These are phyloP conservation scores for Acipenser oxyrinchus DNA, from an alignment of 2,797 vertebrate species.

Conservation along the genomic window DNA sequence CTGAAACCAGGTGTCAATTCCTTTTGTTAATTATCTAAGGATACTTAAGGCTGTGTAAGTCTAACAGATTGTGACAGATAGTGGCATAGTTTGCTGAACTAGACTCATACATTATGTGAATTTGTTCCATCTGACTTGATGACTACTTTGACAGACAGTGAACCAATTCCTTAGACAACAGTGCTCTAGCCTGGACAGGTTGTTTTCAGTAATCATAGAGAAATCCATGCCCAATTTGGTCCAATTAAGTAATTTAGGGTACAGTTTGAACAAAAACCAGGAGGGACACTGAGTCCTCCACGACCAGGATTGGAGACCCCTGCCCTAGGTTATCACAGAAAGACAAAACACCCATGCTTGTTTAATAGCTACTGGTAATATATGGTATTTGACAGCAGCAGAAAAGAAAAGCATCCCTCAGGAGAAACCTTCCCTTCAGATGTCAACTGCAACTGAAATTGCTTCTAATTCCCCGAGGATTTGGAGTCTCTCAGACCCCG, in stretches of 20 bases:
- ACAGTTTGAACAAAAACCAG: no score
- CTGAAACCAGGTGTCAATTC: neutral
- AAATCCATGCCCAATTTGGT: neutral
- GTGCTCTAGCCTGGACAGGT: neutral
- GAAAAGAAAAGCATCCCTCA: neutral
- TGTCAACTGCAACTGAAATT: neutral
- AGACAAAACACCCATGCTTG: neutral
- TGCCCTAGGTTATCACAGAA: no score
- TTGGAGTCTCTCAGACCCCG: no score
- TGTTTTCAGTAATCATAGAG: neutral
- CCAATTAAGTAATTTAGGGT: no score
- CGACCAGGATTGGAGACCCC: no score
- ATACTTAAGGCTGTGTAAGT: neutral
- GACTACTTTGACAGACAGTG: neutral
- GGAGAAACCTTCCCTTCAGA: neutral
- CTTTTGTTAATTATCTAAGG: neutral
- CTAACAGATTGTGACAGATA: slow-evolving; percentile 1
- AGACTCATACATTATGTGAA: neutral
- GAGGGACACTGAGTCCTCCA: no score
- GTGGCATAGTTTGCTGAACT: neutral
- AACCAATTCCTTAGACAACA: neutral
- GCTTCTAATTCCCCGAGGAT: no score
- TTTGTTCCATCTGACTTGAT: neutral
- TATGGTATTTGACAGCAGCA: neutral
- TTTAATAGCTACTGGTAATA: neutral